Percentiles rank a stretch among this genome's conserved stretches.
Evolutionary conservation across 2,888 invertebrate species (phyloP).

Genomic region (Euzophera pinguis): DNA sequence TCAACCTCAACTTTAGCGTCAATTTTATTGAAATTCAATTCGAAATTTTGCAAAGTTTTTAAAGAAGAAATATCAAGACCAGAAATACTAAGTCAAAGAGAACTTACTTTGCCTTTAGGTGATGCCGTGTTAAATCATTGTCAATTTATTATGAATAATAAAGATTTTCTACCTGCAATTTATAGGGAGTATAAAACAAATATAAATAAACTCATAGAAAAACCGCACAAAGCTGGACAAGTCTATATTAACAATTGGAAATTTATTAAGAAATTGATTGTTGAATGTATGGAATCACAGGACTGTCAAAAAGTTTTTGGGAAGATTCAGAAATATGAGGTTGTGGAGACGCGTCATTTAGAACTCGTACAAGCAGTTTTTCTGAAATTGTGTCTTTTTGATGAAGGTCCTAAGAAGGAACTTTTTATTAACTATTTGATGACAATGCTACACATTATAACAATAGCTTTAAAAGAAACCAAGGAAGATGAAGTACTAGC

Average conservation of each 20-base stretch:
- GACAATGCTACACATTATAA: slow-evolving; percentile 75
- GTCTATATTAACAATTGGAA: slow-evolving; percentile 81
- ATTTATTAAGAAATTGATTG: slow-evolving; percentile 80
- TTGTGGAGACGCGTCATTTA: slow-evolving; percentile 79
- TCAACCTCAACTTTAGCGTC: slow-evolving; percentile 79
- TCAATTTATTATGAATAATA: slow-evolving; percentile 54
- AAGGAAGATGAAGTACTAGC: slow-evolving; percentile 39
- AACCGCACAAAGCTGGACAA: slow-evolving; percentile 84
- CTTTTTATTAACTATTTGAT: slow-evolving; percentile 74
- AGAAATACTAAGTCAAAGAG: slow-evolving; percentile 78
- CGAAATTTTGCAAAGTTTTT: slow-evolving; percentile 64
- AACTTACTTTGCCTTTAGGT: slow-evolving; percentile 82
- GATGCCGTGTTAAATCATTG: slow-evolving; percentile 65
- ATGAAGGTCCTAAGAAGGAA: slow-evolving; percentile 52
- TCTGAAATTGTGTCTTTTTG: slow-evolving; percentile 62
- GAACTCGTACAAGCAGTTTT: slow-evolving; percentile 77
- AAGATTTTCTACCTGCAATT: slow-evolving; percentile 70
- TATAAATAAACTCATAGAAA: slow-evolving; percentile 82
- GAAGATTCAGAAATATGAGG: slow-evolving; percentile 83
- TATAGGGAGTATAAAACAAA: slow-evolving; percentile 81
- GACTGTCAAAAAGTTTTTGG: slow-evolving; percentile 78
- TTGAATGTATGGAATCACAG: slow-evolving; percentile 78
- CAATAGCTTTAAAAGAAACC: slow-evolving; percentile 68
- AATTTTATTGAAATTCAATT: slow-evolving; percentile 77
- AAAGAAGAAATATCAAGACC: slow-evolving; percentile 62